These are phyloP conservation scores for Paguma larvata DNA, from an alignment of 2,797 vertebrate genomes.

Conservation along the genomic window DNA sequence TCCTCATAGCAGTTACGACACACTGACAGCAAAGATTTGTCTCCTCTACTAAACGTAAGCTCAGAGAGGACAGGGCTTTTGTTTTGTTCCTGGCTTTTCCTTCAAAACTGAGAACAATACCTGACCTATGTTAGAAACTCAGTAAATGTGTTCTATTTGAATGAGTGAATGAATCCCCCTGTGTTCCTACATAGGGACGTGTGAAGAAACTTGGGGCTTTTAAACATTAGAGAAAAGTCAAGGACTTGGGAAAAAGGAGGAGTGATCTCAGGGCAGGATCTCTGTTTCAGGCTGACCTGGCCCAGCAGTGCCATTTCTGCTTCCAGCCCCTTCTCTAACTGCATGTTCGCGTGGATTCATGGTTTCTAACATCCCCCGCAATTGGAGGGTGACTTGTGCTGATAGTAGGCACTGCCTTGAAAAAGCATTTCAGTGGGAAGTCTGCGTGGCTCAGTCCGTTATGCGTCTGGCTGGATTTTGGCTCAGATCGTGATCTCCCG, in stretches of 20 bases:
- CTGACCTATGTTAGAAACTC: background rate
- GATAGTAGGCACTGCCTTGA: background rate
- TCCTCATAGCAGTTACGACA: background rate
- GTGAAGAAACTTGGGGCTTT: background rate
- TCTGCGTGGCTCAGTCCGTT: too few species aligned
- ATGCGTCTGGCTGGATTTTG: too few species aligned
- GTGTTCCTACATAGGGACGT: background rate
- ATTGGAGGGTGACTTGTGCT: background rate
- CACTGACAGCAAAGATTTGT: background rate
- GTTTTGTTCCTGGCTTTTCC: background rate
- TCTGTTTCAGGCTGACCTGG: background rate
- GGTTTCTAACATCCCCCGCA: fast-evolving
- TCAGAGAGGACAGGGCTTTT: background rate
- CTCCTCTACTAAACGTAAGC: background rate
- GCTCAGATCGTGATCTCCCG: too few species aligned
- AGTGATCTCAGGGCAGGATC: background rate
- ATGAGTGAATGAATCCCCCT: background rate
- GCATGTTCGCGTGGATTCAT: background rate
- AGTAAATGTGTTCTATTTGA: background rate
- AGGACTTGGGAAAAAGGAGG: background rate
- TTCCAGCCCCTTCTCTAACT: background rate
- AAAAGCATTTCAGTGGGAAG: background rate
- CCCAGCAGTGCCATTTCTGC: background rate
- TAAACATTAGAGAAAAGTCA: background rate
- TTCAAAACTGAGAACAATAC: background rate